Evolutionary conservation across 2,888 invertebrate genomes (phyloP), one percentile per base, ranked within the genome.

Genomic region (Cheiracanthium punctorium): DNA sequence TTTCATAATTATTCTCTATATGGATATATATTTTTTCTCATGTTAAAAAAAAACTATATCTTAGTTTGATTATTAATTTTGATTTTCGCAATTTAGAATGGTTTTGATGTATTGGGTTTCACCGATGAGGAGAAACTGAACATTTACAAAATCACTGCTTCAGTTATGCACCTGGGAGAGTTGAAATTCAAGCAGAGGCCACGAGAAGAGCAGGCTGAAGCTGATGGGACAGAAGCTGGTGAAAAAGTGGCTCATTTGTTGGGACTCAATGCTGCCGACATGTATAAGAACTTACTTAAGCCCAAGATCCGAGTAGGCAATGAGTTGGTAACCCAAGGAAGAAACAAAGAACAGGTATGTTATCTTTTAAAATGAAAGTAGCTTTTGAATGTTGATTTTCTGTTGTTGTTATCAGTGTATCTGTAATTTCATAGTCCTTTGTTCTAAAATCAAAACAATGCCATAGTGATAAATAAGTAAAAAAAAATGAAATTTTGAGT

Each of bases 101-200:
- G 99, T 93, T 98, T 99, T 94, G 98, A 98, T 93, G 96, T 99
- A 91, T 95, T 99, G 94, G 98, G 98, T 92, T 99, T 99, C 96
- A 96, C 96, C 90, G 95, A 96, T 93, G 95, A 96, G 91, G 99
- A 99, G 93, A 99, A 98, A 94, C 94, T 96, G 92, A 94, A 98
- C 93, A 96, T 99, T 91, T 99, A 98, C 95, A 98, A 95, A 93
- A 96, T 98, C 93, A 98, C 98, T 90, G 97, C 98, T 91, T 94
- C 97, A 92, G 98, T 99, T 92, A 98, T 99, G 97, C 99, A 99
- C 93, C 98, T 99, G 96, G 99, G 99, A 94, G 95, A 97, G 92
- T 97, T 99, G 97, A 98, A 99, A 94, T 99, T 99, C 96, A 99
- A 99, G 93, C 99, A 99, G 94, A 96, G 99, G 93, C 99, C 99